A percentile compares a stretch with the other conserved stretches of the same genome.
Evolutionary conservation across 2,797 vertebrate genomes (phyloP).

Genomic region (Scomberomorus guttatus): DNA sequence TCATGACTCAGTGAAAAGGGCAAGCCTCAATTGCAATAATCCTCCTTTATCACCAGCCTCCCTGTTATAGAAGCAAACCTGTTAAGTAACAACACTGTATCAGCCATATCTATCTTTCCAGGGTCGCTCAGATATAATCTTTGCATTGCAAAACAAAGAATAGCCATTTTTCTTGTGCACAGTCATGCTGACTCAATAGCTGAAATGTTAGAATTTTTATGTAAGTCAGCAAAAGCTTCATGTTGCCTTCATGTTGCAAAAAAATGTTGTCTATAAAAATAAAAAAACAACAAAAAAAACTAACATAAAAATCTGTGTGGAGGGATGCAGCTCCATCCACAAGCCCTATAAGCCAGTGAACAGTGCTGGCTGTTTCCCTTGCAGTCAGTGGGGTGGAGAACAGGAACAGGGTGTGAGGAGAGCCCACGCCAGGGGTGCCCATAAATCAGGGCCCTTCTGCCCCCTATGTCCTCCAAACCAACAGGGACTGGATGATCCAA

Average conservation of each 20-base stretch:
- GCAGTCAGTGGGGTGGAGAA: slow-evolving; percentile 76
- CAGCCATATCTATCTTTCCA: slow-evolving; percentile 50
- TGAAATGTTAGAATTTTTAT: neutral
- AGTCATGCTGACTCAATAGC: neutral
- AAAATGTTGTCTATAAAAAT: neutral
- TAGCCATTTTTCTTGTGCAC: neutral
- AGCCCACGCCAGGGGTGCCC: slow-evolving; percentile 89
- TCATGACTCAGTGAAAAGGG: slow-evolving; percentile 68
- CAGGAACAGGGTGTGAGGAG: slow-evolving; percentile 90
- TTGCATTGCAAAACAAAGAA: slow-evolving; percentile 43
- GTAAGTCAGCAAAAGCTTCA: neutral
- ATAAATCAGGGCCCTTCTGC: slow-evolving; percentile 91
- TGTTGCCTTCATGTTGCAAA: neutral
- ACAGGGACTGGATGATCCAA: slow-evolving; percentile 84
- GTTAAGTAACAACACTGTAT: slow-evolving; percentile 51
- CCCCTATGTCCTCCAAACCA: slow-evolving; percentile 80
- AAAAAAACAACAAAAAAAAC: neutral
- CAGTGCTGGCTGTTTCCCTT: slow-evolving; percentile 55
- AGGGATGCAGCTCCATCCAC: slow-evolving; percentile 31
- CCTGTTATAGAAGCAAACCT: slow-evolving; percentile 40
- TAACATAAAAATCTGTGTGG: neutral
- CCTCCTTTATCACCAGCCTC: slow-evolving; percentile 62
- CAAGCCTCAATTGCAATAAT: slow-evolving; percentile 54
- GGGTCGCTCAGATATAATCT: slow-evolving; percentile 41
- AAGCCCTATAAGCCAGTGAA: slow-evolving; percentile 35